Evolutionary conservation across 2,888 invertebrate species (phyloP), one percentile per base, ranked within the genome.

Genomic region (Lasioglossum lativentre): DNA sequence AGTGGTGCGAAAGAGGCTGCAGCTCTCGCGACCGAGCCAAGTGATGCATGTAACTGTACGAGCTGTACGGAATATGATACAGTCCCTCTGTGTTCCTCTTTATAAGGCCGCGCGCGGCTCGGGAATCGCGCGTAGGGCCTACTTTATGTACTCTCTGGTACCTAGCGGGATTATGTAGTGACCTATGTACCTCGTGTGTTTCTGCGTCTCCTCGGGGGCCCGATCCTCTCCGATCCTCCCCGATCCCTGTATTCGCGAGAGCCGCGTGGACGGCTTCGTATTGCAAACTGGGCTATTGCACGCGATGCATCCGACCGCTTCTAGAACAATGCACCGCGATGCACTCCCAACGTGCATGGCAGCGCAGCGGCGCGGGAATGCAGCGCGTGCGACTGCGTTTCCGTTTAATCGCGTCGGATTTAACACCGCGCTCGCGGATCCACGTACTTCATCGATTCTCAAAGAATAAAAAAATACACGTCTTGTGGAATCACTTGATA

Each of bases 241-340:
- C 30, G 63, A 63, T 63, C 63, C 23, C 23, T 1, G 23, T 10
- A n/a, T 23, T 52, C 52, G 52, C 63, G 59, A 66, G 59, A 68
- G 75, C 63, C 71, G 73, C 84, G 68, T 71, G 56, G 82, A 83
- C 80, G 86, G 88, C 86, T 86, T 88, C 88, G 86, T 85, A 85
- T 91, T 90, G 88, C 89, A 89, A 91, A 92, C 91, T 89, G 88
- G 88, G 75, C 89, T 90, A 87, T 89, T 87, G 88, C 91, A 92
- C 91, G 92, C 92, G 91, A 91, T 92, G 86, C 90, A 87, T 85
- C 85, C 78, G 85, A 75, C 59, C 84, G 83, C 79, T 84, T 85
- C 77, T 80, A 72, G 84, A 87, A 91, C 91, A 91, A 91, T 90
- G 85, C 85, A 47, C 75, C 70, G 81, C 45, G 77, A 76, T 77